phyloP scores from a whole-genome alignment of 2,797 vertebrate species.

The Anisognathus igniventris region DNA sequence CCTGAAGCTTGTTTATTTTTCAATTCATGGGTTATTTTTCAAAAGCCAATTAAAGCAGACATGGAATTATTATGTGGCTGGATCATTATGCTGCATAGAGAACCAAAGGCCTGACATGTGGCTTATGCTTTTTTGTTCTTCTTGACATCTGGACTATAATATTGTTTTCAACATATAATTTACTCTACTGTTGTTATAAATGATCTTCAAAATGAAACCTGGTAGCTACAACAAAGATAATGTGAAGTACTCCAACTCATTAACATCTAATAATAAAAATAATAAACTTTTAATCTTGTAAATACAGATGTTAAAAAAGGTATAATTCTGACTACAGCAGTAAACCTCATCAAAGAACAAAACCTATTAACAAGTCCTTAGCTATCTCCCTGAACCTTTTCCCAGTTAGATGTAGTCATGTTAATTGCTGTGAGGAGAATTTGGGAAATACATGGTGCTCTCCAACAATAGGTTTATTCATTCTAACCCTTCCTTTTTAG shows the following conservation, averaged over 20 bases:
- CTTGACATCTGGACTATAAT: constrained; percentile 38
- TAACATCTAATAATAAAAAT: constrained; percentile 44
- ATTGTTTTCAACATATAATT: constrained; percentile 67
- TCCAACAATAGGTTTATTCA: constrained; percentile 61
- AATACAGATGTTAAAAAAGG: neutral
- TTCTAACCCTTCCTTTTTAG: constrained; percentile 30
- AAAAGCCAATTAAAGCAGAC: constrained; percentile 30
- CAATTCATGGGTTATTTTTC: constrained; percentile 7
- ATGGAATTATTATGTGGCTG: neutral
- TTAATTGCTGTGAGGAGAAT: constrained; percentile 52
- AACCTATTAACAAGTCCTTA: constrained; percentile 25
- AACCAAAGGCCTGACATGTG: neutral
- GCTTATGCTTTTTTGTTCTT: constrained; percentile 5
- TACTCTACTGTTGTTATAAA: constrained; percentile 72
- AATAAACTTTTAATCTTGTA: constrained; percentile 3
- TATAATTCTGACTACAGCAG: neutral
- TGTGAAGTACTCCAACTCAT: constrained; percentile 50
- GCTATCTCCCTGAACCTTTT: constrained; percentile 33
- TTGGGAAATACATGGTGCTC: constrained; percentile 39
- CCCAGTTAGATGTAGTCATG: constrained; percentile 49
- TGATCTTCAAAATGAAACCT: constrained; percentile 68
- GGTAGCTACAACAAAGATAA: constrained; percentile 64
- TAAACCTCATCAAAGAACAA: constrained; percentile 24
- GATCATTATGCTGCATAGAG: neutral
- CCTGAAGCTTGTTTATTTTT: constrained; percentile 16